These are phyloP conservation scores for Kryptolebias marmoratus DNA, from an alignment of 2,113 vertebrate genomes.

Conservation along the genomic window DNA sequence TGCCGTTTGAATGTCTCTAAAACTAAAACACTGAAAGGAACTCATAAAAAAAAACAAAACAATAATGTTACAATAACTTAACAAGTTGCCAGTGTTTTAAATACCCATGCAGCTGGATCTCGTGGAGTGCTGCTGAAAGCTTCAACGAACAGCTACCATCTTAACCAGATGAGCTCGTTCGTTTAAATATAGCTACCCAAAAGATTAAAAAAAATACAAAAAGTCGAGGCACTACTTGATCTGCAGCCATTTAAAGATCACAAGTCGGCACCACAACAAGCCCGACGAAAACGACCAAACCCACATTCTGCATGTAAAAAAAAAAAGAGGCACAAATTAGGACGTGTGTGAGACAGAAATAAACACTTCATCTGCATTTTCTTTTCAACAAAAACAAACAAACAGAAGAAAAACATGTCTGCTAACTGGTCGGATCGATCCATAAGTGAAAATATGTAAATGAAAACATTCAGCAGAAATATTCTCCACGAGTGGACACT, in stretches of 20 bases:
- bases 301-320: not conserved
- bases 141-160: no score
- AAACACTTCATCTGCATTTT: slow-evolving; percentile 46
- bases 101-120: no score
- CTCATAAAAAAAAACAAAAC: no score
- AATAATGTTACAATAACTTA: no score
- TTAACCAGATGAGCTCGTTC: not conserved
- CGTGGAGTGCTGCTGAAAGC: no score
- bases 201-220: slow-evolving; percentile 29
- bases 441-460: slow-evolving; percentile 51
- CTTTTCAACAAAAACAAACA: slow-evolving; percentile 24
- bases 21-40: no score
- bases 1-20: no score
- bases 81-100: no score
- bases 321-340: slow-evolving; percentile 12
- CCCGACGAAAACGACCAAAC: not conserved
- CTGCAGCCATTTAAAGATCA: slow-evolving; percentile 13
- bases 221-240: slow-evolving; percentile 7
- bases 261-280: not conserved
- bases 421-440: slow-evolving; percentile 42
- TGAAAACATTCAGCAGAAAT: slow-evolving; percentile 42
- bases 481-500: slow-evolving; percentile 38
- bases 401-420: slow-evolving; percentile 3
- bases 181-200: not conserved
- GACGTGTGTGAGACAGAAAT: slow-evolving; percentile 2